Evolutionary conservation across 1,140 invertebrate species (phyloP), one percentile per base, ranked within the genome.

Genomic region (Araneus ventricosus): DNA sequence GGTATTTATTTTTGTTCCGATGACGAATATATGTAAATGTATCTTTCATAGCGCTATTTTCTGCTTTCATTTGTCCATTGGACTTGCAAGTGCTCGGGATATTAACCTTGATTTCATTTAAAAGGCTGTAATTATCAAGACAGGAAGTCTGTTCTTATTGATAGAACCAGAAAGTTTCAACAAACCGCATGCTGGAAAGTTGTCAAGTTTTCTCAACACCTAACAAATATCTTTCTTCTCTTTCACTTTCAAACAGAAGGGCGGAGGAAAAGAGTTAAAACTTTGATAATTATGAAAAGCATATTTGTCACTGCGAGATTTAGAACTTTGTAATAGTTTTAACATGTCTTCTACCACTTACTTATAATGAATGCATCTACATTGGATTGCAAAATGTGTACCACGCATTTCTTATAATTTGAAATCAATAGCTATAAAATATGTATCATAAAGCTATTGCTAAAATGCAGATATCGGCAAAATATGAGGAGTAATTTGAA

Each of bases 81-180:
- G 8, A 27, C 2, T 20, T 4, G 22, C 17, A 14, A 75, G 10
- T 34, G 70, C 17, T 75, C 8, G 17, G 70, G 14, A 37, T 75
- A 75, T 75, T 75, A 75, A 75, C 70, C 70, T 75, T 75, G 70
- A 37, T 34, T 75, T 75, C 70, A 75, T 75, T n/a, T 75, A 75
- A 75, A 75, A 34, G 70, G 70, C 30, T 17, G 34, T 75, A 75
- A 75, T 75, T 75, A 75, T 75, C 70, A 20, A 75, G 20, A 75
- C 70, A 30, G 70, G 70, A 75, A 75, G 70, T 75, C 70, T 75
- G 70, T 14, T 22, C 70, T 24, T 37, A 22, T 75, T 75, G 70
- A 75, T 75, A 75, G 7, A 75, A 37, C 34, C 20, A 30, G 37
- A 75, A 75, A 17, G 17, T 20, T 22, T 3, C 70, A 52, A 1